A percentile compares a stretch with the other conserved stretches of the same genome.
phyloP scores from a whole-genome alignment of 2,113 vertebrate genomes.

The Perccottus glenii region DNA sequence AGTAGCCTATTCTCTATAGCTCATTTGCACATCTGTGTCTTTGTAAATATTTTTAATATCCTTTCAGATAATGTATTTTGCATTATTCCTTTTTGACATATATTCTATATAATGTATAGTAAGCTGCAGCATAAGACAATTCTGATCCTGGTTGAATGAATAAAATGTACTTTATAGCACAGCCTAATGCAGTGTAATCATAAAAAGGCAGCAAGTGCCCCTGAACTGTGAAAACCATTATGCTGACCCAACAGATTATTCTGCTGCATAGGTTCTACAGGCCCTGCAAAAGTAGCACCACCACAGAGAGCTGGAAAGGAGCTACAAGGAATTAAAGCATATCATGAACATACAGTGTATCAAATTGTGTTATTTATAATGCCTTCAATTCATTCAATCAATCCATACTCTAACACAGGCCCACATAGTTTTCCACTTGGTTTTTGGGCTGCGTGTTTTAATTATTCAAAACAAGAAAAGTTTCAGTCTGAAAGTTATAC shows the following conservation, averaged over 20 bases:
- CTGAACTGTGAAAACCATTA: neutral
- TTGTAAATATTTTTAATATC: too few relatives aligned
- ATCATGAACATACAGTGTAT: neutral
- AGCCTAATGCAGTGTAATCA: neutral
- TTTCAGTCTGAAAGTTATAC: neutral
- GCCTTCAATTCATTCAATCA: neutral
- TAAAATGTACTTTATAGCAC: neutral
- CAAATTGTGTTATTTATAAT: neutral
- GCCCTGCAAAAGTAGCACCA: neutral
- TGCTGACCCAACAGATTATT: constrained; percentile 5
- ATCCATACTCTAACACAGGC: too few relatives aligned
- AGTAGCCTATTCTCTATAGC: too few relatives aligned
- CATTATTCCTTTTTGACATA: too few relatives aligned
- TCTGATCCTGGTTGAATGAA: neutral
- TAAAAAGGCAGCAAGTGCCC: neutral
- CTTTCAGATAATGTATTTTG: too few relatives aligned
- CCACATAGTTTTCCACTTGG: too few relatives aligned
- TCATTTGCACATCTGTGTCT: too few relatives aligned
- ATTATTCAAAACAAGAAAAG: neutral
- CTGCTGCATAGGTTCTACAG: neutral
- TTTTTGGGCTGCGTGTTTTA: too few relatives aligned
- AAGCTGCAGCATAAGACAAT: too few relatives aligned
- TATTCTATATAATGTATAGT: neutral
- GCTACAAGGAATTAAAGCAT: neutral
- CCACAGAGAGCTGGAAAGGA: neutral